Percentiles rank a stretch among this genome's conserved stretches.
These are phyloP conservation scores for Lomographa bimaculata DNA, from an alignment of 2,888 invertebrate genomes.

Conservation along the genomic window DNA sequence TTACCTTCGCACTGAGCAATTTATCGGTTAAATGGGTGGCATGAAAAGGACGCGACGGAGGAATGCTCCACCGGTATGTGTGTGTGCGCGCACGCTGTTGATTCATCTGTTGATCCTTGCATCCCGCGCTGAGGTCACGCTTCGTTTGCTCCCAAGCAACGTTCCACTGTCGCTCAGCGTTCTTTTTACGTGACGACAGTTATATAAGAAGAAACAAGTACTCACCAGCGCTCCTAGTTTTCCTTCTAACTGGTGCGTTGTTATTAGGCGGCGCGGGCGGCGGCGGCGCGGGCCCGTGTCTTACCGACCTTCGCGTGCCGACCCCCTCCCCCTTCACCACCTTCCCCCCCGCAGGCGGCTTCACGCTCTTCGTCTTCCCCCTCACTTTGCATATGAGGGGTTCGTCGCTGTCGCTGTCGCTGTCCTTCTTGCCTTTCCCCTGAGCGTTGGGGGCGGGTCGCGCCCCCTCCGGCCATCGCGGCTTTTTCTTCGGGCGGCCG, in stretches of 20 bases:
- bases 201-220: too few species aligned
- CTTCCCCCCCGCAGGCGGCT: constrained; percentile 67
- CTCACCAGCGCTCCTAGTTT: constrained; percentile 89
- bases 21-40: too few species aligned
- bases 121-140: too few species aligned
- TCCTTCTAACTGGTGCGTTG: constrained; percentile 73
- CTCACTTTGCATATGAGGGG: constrained; percentile 90
- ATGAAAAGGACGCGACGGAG: too few species aligned
- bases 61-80: too few species aligned
- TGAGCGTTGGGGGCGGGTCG: constrained; percentile 64
- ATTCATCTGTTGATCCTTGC: too few species aligned
- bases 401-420: constrained; percentile 91
- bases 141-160: too few species aligned
- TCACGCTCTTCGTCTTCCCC: constrained; percentile 57
- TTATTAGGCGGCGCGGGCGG: constrained; percentile 51
- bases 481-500: constrained; percentile 66
- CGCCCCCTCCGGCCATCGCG: constrained; percentile 49
- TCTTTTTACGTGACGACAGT: too few species aligned
- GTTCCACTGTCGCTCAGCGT: too few species aligned
- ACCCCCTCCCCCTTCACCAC: constrained; percentile 66
- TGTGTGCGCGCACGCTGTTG: too few species aligned
- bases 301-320: constrained; percentile 82
- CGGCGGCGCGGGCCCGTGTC: constrained; percentile 59
- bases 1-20: too few species aligned
- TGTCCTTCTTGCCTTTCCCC: constrained; percentile 84